Evolutionary conservation across 2,113 vertebrate species (phyloP), one percentile per base, ranked within the genome.

Genomic region (Capreolus pygargus): DNA sequence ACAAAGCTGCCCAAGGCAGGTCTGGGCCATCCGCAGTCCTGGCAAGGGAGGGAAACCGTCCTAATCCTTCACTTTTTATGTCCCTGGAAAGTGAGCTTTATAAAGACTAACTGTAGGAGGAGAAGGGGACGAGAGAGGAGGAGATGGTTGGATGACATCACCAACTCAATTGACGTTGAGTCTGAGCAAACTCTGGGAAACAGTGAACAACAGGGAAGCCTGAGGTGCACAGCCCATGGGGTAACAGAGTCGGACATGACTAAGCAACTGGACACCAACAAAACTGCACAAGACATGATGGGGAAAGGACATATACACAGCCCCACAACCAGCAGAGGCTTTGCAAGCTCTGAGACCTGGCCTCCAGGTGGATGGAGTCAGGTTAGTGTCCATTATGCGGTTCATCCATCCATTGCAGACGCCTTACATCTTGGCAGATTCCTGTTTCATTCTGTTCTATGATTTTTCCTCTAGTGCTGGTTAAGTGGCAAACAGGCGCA

Each of bases 401-500:
- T 33, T 74, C 60, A 33, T 2, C 15, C 39, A 3, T 16, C 7
- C 15, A 25, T 19, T 39, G n/a, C 17, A 54, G 45, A 43, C 0
- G 0, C 36, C 30, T 70, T 43, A 27, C 67, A 58, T 74, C 60
- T 30, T 43, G 57, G 33, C 13, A 27, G 15, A 45, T 14, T 47
- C 39, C 52, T 13, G 23, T 36, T 70, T 39, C 11, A 61, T 33
- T 76, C 28, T 52, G 16, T 10, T 52, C 14, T 50, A 28, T 16
- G 11, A 27, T 89, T 30, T 52, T 12, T 10, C 28, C 33, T 84
- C 27, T 12, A 19, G 52, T 5, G 67, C 10, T 47, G 43, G 81
- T 58, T 50, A 79, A 86, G 50, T 28, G 27, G 33, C 74, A 52
- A 57, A 5, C 13, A 21, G 0, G 0, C 3, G 4, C 1, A 30